Evolutionary conservation across 1,140 invertebrate species (phyloP), one percentile per base, ranked within the genome.

Genomic region (Trachymyrmex cornetzi): DNA sequence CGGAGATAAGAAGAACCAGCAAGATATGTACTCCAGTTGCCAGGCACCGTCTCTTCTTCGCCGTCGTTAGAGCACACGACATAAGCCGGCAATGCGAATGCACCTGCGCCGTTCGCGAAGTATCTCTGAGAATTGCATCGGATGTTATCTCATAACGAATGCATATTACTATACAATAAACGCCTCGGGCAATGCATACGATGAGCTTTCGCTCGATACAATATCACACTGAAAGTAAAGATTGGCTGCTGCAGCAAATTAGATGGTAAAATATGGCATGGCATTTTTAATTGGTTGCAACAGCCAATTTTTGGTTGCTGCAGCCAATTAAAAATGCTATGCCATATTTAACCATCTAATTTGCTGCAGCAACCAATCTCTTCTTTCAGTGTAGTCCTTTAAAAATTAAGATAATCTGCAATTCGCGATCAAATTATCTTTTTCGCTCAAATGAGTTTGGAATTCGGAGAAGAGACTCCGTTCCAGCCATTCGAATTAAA

Each of bases 1-100:
- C 69, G 2, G 67, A 82, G 67, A 82, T 82, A 82, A 82, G 67
- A 74, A 82, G 55, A 61, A 22, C 55, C 27, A 55, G 67, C 55
- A 59, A 82, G 55, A 82, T 72, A 72, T 24, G 30, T 69, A 69
- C 48, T 53, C 44, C 9, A 27, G 44, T 50, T 24, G 24, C 79
- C 38, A 30, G 30, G 19, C 34, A 34, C 19, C 38, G 24, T 34
- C 30, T 16, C 30, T 24, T 30, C 16, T 19, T 16, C 16, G 5
- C n/a, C 11, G 11, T 59, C 67, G 34, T 84, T 84, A 44, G 55
- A 16, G 38, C 81, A n/a, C 7, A 34, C 71, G 53, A 84, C 14
- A 53, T 63, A 77, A 74, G 71, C 55, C 22, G 71, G 27, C 81
- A 55, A 82, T 59, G 44, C 80, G 48, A 50, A 66, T 50, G 38